Evolutionary conservation across 2,113 vertebrate genomes (phyloP), one percentile per base, ranked within the genome.

Genomic region (Mesoclemmys tuberculata): DNA sequence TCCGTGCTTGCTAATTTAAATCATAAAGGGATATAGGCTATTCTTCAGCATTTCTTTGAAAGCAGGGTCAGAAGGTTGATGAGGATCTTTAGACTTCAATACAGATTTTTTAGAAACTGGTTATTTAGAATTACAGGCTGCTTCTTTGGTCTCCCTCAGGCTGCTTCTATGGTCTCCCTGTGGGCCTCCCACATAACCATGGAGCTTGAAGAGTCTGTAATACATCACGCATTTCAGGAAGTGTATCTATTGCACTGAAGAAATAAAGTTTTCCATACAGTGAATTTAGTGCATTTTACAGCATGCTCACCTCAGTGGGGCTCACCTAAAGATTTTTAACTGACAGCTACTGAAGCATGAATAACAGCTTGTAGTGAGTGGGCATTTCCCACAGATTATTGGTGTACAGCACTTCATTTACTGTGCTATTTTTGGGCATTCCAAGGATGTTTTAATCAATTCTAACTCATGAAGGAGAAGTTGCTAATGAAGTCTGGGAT

Each of bases 291-390:
- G 3, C 58, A 26, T 83, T 82, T 93, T 78, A 51, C 21, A 29
- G 5, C 4, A 0, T 27, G 8, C 29, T 80, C 80, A 19, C 74
- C 18, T 91, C 0, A 0, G 24, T 0, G 80, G 46, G 38, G 52
- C 38, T 46, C 41, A 44, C 55, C 26, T 22, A 51, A 18, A 83
- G 58, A 19, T 80, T 38, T 87, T 52, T 41, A 75, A 27, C 58
- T 90, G 91, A 71, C 35, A 80, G 21, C 78, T 82, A 68, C 71
- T 78, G n/a, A 68, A 77, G 31, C 64, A 51, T 82, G 71, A 19
- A 44, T 29, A 86, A 68, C 10, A 21, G 55, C 56, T 49, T 88
- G 49, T 54, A 41, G 82, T 2, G 9, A 0, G 0, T 83, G 11
- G 55, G 8, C 46, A 54, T 35, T 49, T 87, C 58, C 61, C 22